Evolutionary conservation across 2,797 vertebrate species (phyloP).

Genomic region (Ctenochaetus hawaiiensis): DNA sequence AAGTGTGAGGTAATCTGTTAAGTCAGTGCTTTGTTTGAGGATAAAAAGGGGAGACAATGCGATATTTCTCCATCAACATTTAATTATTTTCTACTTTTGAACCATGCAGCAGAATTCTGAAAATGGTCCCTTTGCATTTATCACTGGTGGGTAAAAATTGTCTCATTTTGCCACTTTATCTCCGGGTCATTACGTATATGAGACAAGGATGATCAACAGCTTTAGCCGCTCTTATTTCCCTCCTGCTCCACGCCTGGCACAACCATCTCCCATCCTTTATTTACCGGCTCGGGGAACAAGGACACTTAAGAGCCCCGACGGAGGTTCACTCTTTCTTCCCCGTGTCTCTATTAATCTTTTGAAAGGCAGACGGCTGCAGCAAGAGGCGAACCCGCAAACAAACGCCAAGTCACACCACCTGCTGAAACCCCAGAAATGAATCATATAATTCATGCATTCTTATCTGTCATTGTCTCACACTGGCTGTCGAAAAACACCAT

Average conservation of each 20-base stretch:
- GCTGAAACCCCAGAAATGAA: conserved; percentile 75
- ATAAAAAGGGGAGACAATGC: conserved; percentile 69
- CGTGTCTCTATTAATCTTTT: conserved; percentile 80
- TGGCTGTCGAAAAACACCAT: conserved; percentile 57
- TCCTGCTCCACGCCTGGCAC: conserved; percentile 79
- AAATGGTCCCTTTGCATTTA: conserved; percentile 83
- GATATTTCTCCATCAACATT: conserved; percentile 87
- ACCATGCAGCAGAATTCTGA: conserved; percentile 83
- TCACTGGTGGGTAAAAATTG: conserved; percentile 84
- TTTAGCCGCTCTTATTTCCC: conserved; percentile 78
- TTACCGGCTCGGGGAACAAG: conserved; percentile 73
- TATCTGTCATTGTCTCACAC: conserved; percentile 71
- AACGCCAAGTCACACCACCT: conserved; percentile 74
- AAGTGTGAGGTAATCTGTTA: conserved; percentile 59
- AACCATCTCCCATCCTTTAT: conserved; percentile 78
- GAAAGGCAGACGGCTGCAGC: conserved; percentile 68
- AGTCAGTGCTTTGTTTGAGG: conserved; percentile 49
- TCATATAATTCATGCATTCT: conserved; percentile 74
- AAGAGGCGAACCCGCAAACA: conserved; percentile 61
- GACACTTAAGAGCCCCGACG: conserved; percentile 76
- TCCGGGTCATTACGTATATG: conserved; percentile 88
- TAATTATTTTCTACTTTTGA: conserved; percentile 87
- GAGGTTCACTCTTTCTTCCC: conserved; percentile 70
- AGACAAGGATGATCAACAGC: conserved; percentile 84
- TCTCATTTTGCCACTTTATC: conserved; percentile 88